These are phyloP conservation scores for Dichetophora obliterata DNA, from an alignment of 2,888 invertebrate species.

Conservation along the genomic window DNA sequence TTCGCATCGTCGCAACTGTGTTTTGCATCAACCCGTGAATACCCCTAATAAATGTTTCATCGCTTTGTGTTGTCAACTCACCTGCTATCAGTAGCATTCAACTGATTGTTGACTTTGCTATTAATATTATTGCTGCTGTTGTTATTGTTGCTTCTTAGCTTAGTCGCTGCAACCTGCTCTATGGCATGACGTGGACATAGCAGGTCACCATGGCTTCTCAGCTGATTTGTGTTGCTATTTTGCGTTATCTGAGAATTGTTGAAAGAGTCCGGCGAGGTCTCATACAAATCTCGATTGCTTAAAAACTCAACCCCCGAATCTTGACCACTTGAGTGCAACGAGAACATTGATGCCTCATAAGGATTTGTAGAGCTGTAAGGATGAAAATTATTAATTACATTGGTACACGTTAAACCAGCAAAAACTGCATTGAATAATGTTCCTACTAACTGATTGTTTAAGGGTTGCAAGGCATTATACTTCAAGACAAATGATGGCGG, in stretches of 20 bases:
- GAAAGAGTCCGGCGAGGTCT: slow-evolving; percentile 65
- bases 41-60: too few relatives aligned
- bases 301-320: slow-evolving; percentile 81
- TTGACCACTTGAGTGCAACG: slow-evolving; percentile 85
- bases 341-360: slow-evolving; percentile 82
- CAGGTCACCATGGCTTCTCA: slow-evolving; percentile 51
- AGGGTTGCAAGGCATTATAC: slow-evolving; percentile 64
- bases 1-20: too few relatives aligned
- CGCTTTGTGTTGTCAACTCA: slow-evolving; percentile 44
- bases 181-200: slow-evolving; percentile 64
- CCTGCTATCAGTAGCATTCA: slow-evolving; percentile 64
- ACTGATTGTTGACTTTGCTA: slow-evolving; percentile 17
- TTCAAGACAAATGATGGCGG: slow-evolving; percentile 64
- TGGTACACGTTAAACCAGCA: background rate
- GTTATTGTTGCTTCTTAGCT: background rate
- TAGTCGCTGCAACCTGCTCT: slow-evolving; percentile 49
- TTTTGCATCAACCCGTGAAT: too few relatives aligned
- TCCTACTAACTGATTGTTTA: slow-evolving; percentile 63
- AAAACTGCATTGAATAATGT: background rate
- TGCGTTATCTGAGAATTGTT: slow-evolving; percentile 52
- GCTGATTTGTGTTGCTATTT: slow-evolving; percentile 45
- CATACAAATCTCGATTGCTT: slow-evolving; percentile 65
- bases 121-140: background rate
- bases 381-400: background rate
- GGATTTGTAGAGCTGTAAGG: slow-evolving; percentile 58